Evolutionary conservation across 35 echinoderm and acorn worm species (phyloP).

Genomic region (Ophioderma brevispina): DNA sequence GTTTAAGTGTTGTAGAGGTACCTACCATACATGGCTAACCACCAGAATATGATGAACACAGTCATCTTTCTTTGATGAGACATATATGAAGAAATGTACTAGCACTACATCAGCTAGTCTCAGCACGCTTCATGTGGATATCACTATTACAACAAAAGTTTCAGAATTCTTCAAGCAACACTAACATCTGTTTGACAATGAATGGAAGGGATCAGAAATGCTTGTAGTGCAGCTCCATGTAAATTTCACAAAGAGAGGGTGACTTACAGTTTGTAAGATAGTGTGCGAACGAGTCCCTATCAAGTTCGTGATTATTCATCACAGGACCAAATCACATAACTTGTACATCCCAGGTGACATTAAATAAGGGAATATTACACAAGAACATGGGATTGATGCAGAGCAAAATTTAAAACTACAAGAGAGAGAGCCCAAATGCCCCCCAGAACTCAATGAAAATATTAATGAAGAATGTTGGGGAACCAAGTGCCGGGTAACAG

Average conservation of each 20-base stretch:
- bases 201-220: not conserved
- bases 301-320: not conserved
- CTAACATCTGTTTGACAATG: not conserved
- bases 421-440: not conserved
- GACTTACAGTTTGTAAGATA: not conserved
- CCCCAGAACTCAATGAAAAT: not conserved
- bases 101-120: not conserved
- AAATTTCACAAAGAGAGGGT: not conserved
- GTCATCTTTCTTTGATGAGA: not conserved
- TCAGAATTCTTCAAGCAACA: not conserved
- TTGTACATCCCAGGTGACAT: not conserved
- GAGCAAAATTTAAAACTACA: not conserved
- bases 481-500: not conserved
- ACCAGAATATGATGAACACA: not conserved
- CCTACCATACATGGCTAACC: not conserved
- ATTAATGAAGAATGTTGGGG: not conserved
- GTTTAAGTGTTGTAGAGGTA: not conserved
- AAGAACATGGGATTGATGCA: not conserved
- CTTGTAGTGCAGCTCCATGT: not conserved
- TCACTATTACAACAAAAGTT: not conserved
- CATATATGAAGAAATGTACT: not conserved
- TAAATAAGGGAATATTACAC: not conserved
- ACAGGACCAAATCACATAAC: not conserved
- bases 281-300: not conserved
- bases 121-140: not conserved